Base-by-base conservation (phyloP, 1,140 invertebrate genomes). In the Calosoma granatense region DNA sequence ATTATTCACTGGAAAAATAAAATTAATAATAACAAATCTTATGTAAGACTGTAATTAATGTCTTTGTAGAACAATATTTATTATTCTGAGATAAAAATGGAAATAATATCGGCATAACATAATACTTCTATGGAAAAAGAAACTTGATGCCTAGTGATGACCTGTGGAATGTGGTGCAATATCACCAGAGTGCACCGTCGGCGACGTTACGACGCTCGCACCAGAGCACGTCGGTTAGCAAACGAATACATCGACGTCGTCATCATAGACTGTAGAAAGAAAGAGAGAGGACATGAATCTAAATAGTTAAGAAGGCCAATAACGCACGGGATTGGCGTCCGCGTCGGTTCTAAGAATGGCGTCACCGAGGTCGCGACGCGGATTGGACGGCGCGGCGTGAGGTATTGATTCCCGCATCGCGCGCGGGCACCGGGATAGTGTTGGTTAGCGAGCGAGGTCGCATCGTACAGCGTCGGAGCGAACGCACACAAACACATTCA, bases 351-450 rank as follows among this genome's bases (percentile, higher is more conserved):
- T 53, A 53, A 57, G 56, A 36, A 57, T 57, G 56, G 56, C 56
- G 56, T 57, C 55, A 22, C n/a, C 41, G 36, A 23, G 12, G 47
- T 19, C 47, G 22, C 47, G 22, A 4, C 47, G 47, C 22, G 12
- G 23, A 20, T 23, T 6, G 20, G 41, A 19, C 20, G 20, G 11
- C 39, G 20, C 19, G 23, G 39, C 20, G 55, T 53, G 14, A 21
- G 22, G 51, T 60, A 60, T 60, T 60, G 59, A 60, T 60, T 60
- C 51, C 59, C 59, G 59, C 59, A 60, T 47, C 41, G 41, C 41
- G 55, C 59, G 56, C 47, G 51, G 56, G 20, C 41, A 23, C 53
- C 61, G 60, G 54, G 53, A 55, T 14, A 47, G 30, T 60, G 60
- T 64, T 58, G 62, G 59, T 56, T 58, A 43, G 56, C 23, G 55